Conservation (phyloP, 2,888 invertebrate genomes). For the Drosophila ezoana region DNA sequence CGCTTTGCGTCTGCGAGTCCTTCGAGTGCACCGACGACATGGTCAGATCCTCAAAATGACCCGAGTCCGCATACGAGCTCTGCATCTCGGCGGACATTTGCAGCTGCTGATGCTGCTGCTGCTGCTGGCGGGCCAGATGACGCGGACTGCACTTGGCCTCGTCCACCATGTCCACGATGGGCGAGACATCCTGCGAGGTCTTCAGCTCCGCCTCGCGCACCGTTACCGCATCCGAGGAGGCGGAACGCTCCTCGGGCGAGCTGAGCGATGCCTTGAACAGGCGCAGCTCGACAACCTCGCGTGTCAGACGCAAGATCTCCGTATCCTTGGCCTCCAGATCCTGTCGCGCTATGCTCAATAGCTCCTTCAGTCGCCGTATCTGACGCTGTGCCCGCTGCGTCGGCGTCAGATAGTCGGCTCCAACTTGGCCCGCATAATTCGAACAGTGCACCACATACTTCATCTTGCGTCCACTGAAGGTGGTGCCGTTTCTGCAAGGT, state of each 20-base stretch:
- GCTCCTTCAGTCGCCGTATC: constrained; percentile 90
- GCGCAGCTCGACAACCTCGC: constrained; percentile 92
- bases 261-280: constrained; percentile 92
- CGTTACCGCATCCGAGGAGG: constrained; percentile 90
- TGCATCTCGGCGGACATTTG: constrained; percentile 87
- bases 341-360: constrained; percentile 90
- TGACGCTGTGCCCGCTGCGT: constrained; percentile 94
- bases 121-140: constrained; percentile 70
- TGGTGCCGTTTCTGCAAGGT: constrained; percentile 87
- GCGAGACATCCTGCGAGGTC: constrained; percentile 86
- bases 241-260: constrained; percentile 92
- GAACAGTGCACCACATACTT: constrained; percentile 95
- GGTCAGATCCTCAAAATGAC: constrained; percentile 93
- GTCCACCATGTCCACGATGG: constrained; percentile 86
- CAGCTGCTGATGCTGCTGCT: constrained; percentile 57
- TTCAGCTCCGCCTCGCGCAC: constrained; percentile 89
- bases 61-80: constrained; percentile 93
- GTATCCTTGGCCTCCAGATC: constrained; percentile 93
- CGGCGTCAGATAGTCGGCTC: constrained; percentile 94
- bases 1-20: constrained; percentile 87
- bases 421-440: constrained; percentile 90
- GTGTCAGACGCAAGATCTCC: constrained; percentile 90
- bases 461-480: constrained; percentile 89
- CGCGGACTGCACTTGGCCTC: constrained; percentile 85
- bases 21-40: constrained; percentile 92